phyloP scores from a whole-genome alignment of 2,113 vertebrate genomes.

The Corydoras maculifer region DNA sequence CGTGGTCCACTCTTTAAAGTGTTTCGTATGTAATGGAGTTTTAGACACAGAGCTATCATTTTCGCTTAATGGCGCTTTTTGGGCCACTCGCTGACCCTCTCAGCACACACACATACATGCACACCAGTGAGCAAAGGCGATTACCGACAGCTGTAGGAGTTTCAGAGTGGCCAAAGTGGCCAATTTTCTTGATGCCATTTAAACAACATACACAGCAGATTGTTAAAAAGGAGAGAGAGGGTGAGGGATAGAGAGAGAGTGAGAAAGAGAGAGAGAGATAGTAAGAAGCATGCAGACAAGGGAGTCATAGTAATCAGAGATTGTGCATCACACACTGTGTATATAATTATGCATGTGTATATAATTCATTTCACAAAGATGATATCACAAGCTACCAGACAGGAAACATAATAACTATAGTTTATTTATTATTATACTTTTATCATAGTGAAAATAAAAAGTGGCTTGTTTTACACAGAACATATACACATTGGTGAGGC shows the following conservation, averaged over 20 bases:
- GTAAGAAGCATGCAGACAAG: background rate
- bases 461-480: no score
- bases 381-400: no score
- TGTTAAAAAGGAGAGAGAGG: constrained; percentile 39
- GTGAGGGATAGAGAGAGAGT: background rate
- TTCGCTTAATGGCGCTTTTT: constrained; percentile 72
- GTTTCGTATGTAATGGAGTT: constrained; percentile 73
- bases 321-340: constrained; percentile 18
- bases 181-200: constrained; percentile 72
- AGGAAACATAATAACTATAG: no score
- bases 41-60: constrained; percentile 74
- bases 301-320: background rate
- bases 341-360: background rate
- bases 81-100: constrained; percentile 56
- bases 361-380: background rate
- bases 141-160: constrained; percentile 72
- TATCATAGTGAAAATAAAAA: no score
- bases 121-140: constrained; percentile 43
- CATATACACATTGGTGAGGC: no score
- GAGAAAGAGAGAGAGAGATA: background rate
- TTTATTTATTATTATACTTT: no score
- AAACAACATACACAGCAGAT: constrained; percentile 57
- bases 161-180: constrained; percentile 65
- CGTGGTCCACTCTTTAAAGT: constrained; percentile 67
- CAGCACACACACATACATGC: constrained; percentile 23